Conservation (phyloP, 2,888 invertebrate genomes). For the Sympetrum striolatum region DNA sequence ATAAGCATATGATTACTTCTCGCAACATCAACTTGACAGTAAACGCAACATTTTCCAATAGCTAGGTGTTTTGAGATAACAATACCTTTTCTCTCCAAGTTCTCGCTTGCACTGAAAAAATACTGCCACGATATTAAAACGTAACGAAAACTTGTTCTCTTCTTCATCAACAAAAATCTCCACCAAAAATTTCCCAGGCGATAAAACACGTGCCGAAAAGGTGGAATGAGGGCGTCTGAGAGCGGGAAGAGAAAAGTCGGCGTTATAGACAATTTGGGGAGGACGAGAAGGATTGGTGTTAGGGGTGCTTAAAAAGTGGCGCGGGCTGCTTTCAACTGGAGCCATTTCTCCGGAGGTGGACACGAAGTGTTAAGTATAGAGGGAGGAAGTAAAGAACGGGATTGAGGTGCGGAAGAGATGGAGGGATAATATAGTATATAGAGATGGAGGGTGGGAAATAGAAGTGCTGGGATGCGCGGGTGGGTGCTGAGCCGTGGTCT, state of each 20-base stretch:
- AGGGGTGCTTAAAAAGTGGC: neutral
- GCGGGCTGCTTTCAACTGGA: neutral
- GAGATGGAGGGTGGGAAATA: neutral
- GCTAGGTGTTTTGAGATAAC: too few species aligned
- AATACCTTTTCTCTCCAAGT: too few species aligned
- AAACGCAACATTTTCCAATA: too few species aligned
- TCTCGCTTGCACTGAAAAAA: too few species aligned
- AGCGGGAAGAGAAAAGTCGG: neutral
- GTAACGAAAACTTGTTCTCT: neutral
- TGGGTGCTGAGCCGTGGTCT: conserved; percentile 31
- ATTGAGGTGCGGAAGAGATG: neutral
- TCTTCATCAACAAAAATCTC: neutral
- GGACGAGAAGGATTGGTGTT: conserved; percentile 8
- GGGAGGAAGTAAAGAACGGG: neutral
- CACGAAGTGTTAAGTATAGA: neutral
- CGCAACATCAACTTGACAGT: too few species aligned
- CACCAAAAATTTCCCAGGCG: neutral
- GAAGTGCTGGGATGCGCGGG: conserved; percentile 11
- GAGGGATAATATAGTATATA: neutral
- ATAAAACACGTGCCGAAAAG: neutral
- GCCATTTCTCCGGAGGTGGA: neutral
- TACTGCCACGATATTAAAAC: neutral
- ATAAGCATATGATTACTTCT: too few species aligned
- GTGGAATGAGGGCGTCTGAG: neutral
- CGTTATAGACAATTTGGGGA: conserved; percentile 22